These are phyloP conservation scores for Halocynthia roretzi DNA, from an alignment of 23 tunicate species.

Conservation along the genomic window DNA sequence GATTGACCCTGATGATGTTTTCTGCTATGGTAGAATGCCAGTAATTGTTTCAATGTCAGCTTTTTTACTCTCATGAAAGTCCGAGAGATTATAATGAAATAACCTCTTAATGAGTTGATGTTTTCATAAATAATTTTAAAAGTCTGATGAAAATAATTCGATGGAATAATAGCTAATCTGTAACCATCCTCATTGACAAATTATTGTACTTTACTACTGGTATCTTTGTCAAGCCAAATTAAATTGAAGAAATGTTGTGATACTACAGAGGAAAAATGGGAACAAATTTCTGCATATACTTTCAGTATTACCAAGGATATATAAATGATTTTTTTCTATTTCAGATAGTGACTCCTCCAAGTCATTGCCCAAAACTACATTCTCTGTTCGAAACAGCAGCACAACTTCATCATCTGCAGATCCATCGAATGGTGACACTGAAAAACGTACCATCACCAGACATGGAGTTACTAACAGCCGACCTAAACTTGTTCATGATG, in stretches of 20 bases:
- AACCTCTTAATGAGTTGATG: too few relatives aligned
- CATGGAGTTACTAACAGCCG: background rate
- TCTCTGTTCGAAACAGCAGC: background rate
- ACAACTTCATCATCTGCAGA: slow-evolving; percentile 19
- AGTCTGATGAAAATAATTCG: background rate
- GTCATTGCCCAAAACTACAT: background rate
- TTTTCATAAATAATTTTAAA: too few relatives aligned
- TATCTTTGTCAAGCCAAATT: too few relatives aligned
- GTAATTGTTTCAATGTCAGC: too few relatives aligned
- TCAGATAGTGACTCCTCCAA: background rate
- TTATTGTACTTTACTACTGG: too few relatives aligned
- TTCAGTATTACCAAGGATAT: background rate
- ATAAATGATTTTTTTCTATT: background rate
- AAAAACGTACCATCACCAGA: slow-evolving; percentile 1
- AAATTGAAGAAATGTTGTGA: too few relatives aligned
- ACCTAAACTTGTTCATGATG: background rate
- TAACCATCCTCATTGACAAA: too few relatives aligned
- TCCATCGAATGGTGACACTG: background rate
- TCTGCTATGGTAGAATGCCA: background rate
- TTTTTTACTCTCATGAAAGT: too few relatives aligned
- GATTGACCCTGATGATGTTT: slow-evolving; percentile 1
- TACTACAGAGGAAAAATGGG: too few relatives aligned
- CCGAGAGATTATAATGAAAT: too few relatives aligned
- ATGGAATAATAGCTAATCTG: too few relatives aligned
- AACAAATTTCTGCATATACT: background rate